phyloP scores from a whole-genome alignment of 2,888 invertebrate species.

The Watsonalla binaria region DNA sequence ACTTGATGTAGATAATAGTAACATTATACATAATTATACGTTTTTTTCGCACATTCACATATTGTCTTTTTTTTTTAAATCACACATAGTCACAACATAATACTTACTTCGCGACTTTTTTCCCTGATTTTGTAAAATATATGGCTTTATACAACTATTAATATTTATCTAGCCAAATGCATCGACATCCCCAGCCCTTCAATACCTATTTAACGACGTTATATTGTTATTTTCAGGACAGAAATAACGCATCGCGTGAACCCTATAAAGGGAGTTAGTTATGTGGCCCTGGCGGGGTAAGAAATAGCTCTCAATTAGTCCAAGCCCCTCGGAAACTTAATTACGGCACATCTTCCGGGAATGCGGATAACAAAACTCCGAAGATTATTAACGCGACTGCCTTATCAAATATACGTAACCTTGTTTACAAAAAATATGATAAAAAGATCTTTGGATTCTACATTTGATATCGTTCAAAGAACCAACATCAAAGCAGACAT shows the following conservation, averaged over 20 bases:
- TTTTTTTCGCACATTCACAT: too few species aligned
- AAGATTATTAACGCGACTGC: conserved; percentile 1
- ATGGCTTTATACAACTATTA: too few species aligned
- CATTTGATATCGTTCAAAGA: not conserved
- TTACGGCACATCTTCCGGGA: conserved; percentile 33
- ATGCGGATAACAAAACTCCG: conserved; percentile 21
- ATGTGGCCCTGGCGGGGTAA: conserved; percentile 13
- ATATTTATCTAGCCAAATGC: too few species aligned
- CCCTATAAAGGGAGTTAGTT: not conserved
- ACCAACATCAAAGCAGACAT: too few species aligned
- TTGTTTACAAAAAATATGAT: not conserved
- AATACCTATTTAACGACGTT: not conserved
- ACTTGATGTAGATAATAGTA: too few species aligned
- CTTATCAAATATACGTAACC: not conserved
- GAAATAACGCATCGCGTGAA: too few species aligned
- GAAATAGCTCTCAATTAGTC: conserved; percentile 38
- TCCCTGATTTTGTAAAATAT: too few species aligned
- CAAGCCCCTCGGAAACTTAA: conserved; percentile 28
- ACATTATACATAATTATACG: too few species aligned
- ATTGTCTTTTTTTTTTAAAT: too few species aligned
- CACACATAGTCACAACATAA: too few species aligned
- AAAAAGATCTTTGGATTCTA: not conserved
- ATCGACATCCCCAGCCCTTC: too few species aligned
- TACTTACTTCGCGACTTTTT: too few species aligned
- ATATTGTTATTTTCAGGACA: not conserved